These are phyloP conservation scores for Mesoclemmys tuberculata DNA, from an alignment of 2,113 vertebrate genomes.

Conservation along the genomic window DNA sequence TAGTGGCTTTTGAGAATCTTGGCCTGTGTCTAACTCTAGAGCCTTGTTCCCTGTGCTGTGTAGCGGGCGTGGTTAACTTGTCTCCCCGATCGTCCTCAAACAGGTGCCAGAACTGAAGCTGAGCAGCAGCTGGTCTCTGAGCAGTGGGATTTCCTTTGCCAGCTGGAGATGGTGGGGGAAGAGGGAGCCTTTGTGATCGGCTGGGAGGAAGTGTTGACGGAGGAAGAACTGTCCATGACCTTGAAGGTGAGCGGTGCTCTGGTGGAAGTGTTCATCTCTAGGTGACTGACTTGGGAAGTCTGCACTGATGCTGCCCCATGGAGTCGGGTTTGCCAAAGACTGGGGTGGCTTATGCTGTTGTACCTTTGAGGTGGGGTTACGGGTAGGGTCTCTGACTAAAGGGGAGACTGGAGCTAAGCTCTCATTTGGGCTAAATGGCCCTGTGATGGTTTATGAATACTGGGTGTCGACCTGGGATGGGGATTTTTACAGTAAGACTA, in stretches of 20 bases:
- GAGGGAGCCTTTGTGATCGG: conserved; percentile 88
- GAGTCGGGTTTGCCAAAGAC: not conserved
- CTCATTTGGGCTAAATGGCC: too few relatives aligned
- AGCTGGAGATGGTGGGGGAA: conserved; percentile 86
- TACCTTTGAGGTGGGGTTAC: not conserved
- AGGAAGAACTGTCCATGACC: conserved; percentile 84
- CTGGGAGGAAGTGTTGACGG: conserved; percentile 86
- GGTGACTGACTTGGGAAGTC: not conserved
- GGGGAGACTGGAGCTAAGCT: too few relatives aligned
- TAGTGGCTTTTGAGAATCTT: not conserved
- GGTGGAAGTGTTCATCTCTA: not conserved
- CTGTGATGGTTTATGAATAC: not conserved
- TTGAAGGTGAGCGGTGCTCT: conserved; percentile 84
- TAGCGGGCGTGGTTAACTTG: fast-evolving
- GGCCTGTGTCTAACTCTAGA: fast-evolving
- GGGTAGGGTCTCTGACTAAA: not conserved
- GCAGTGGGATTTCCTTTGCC: conserved; percentile 84
- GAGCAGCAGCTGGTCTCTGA: conserved; percentile 79
- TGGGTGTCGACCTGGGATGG: not conserved
- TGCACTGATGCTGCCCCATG: not conserved
- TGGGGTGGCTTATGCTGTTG: not conserved
- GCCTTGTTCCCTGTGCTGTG: fast-evolving
- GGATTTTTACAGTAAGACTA: not conserved
- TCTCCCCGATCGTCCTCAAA: not conserved
- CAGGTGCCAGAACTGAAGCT: conserved; percentile 73